Percentiles rank a stretch among this genome's conserved stretches.
phyloP scores from a whole-genome alignment of 2,888 invertebrate species.

The Darwinula stevensoni region DNA sequence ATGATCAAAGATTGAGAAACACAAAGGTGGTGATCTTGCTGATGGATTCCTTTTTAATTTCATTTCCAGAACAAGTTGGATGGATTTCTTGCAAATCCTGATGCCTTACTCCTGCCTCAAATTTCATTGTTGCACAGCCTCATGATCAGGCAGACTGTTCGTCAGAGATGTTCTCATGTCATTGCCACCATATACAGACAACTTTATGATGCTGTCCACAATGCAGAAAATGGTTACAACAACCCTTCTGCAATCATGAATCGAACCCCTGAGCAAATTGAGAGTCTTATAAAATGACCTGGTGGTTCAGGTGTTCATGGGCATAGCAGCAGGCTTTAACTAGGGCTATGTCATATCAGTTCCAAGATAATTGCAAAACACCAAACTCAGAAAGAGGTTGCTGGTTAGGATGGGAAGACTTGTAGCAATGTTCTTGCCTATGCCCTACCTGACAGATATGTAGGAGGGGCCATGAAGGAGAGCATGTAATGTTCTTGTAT shows the following conservation, averaged over 20 bases:
- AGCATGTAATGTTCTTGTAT: too few relatives aligned
- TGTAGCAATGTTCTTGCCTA: too few relatives aligned
- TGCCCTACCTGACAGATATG: too few relatives aligned
- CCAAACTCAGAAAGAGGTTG: too few relatives aligned
- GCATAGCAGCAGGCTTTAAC: too few relatives aligned
- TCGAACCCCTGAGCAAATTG: conserved; percentile 17
- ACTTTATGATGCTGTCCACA: conserved; percentile 14
- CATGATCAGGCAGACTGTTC: conserved; percentile 20
- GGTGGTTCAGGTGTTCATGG: too few relatives aligned
- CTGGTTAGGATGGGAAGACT: too few relatives aligned
- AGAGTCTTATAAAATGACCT: conserved; percentile 11
- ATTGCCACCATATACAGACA: conserved; percentile 52
- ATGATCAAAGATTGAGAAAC: too few relatives aligned
- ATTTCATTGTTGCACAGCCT: conserved; percentile 52
- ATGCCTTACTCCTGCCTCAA: conserved; percentile 52
- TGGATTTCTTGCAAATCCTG: conserved; percentile 51
- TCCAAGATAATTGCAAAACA: too few relatives aligned
- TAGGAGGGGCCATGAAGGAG: too few relatives aligned
- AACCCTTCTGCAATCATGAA: conserved; percentile 15
- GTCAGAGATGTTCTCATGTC: conserved; percentile 51
- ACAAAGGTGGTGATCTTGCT: too few relatives aligned
- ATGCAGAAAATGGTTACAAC: conserved; percentile 15
- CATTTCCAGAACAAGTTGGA: conserved; percentile 48
- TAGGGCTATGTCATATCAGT: too few relatives aligned
- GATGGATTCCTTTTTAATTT: conserved; percentile 9